Evolutionary conservation across 2,888 invertebrate species (phyloP).

Genomic region (Galeopsomyia nigrocyanea): DNA sequence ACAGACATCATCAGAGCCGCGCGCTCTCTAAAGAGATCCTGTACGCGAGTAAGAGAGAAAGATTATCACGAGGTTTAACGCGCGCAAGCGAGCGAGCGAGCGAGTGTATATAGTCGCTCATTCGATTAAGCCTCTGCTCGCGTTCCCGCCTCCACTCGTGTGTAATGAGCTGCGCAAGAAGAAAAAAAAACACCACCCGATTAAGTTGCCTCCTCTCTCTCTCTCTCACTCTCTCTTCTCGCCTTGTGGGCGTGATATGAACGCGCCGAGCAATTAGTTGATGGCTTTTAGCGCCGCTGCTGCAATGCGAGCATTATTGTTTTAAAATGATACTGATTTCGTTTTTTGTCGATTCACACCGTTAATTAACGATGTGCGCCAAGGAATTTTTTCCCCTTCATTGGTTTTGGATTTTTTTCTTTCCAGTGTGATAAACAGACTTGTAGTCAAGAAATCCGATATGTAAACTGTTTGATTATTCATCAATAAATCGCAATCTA

Average conservation of each 20-base stretch:
- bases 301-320: neutral
- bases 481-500: too few species aligned
- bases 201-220: conserved; percentile 4
- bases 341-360: too few species aligned
- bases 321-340: neutral
- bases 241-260: neutral
- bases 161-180: conserved; percentile 12
- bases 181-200: neutral
- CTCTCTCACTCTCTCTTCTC: too few species aligned
- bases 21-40: too few species aligned
- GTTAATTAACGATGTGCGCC: too few species aligned
- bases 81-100: neutral
- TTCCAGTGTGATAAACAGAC: too few species aligned
- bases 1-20: neutral
- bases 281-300: conserved; percentile 6
- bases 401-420: too few species aligned
- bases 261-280: conserved; percentile 12
- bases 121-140: conserved; percentile 34
- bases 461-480: too few species aligned
- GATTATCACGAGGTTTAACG: conserved; percentile 25
- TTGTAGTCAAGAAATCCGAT: too few species aligned
- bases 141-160: neutral
- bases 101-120: conserved; percentile 7
- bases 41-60: conserved; percentile 1
- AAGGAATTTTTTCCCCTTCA: too few species aligned